Percentiles rank a stretch among this genome's conserved stretches.
These are phyloP conservation scores for Linyphia triangularis DNA, from an alignment of 2,888 invertebrate species.

Conservation along the genomic window DNA sequence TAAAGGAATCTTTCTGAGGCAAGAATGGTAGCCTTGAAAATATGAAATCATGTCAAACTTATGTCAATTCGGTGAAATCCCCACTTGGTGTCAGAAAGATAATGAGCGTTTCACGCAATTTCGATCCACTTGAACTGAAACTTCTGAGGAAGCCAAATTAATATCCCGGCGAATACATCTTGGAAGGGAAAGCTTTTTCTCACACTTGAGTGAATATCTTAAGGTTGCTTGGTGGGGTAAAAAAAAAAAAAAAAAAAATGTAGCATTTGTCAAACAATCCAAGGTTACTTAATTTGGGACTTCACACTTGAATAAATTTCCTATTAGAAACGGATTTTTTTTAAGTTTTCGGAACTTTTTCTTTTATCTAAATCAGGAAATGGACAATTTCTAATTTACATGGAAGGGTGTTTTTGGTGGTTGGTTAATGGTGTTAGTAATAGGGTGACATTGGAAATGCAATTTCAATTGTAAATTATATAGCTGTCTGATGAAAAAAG, in stretches of 20 bases:
- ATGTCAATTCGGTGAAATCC: not conserved
- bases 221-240: constrained; percentile 22
- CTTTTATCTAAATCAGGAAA: not conserved
- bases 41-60: not conserved
- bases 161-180: not conserved
- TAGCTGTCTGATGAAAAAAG: too few relatives aligned
- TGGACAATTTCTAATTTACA: not conserved
- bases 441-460: not conserved
- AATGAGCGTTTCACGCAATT: not conserved
- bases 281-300: constrained; percentile 14
- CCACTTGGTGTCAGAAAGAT: not conserved
- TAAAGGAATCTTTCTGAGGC: too few relatives aligned
- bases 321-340: not conserved
- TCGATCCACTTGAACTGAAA: constrained; percentile 20
- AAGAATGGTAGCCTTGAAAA: not conserved
- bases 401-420: not conserved
- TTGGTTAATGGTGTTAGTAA: not conserved
- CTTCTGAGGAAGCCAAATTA: constrained; percentile 19
- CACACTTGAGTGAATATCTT: constrained; percentile 37
- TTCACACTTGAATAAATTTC: constrained; percentile 12
- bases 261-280: constrained; percentile 20
- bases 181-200: not conserved
- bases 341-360: not conserved
- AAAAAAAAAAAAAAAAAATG: not conserved
- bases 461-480: not conserved